A percentile compares a stretch with the other conserved stretches of the same genome.
Conservation (phyloP, 2,888 invertebrate species). For the Crocallis elinguaria region DNA sequence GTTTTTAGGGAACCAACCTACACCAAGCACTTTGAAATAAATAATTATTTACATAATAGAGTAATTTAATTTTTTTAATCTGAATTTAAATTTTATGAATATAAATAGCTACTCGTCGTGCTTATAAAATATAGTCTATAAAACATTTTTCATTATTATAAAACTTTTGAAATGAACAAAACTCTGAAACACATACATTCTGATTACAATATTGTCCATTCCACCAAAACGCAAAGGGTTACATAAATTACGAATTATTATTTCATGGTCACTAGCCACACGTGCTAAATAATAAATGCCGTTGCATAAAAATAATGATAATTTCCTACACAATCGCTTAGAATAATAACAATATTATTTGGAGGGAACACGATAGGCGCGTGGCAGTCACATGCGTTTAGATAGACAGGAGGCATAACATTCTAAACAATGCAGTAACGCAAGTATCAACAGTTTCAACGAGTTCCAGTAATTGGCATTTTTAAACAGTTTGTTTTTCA, state of each 20-base stretch:
- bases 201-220: conserved; percentile 22
- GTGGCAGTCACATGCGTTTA: conserved; percentile 50
- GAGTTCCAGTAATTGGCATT: background rate
- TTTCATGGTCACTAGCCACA: conserved; percentile 34
- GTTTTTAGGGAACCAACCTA: no score
- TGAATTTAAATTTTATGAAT: no score
- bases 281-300: conserved; percentile 38
- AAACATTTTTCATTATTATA: background rate
- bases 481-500: no score
- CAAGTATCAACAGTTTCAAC: background rate
- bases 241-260: conserved; percentile 16
- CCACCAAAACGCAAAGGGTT: conserved; percentile 14
- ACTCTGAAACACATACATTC: background rate
- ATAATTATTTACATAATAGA: no score
- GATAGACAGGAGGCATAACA: conserved; percentile 3
- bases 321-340: conserved; percentile 29
- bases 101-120: no score
- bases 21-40: no score
- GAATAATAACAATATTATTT: conserved; percentile 44
- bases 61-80: no score
- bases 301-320: conserved; percentile 45
- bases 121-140: no score
- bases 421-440: background rate
- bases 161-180: no score
- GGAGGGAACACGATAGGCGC: conserved; percentile 51